Conservation (phyloP, 2,113 vertebrate genomes). For the Cheilinus undulatus region DNA sequence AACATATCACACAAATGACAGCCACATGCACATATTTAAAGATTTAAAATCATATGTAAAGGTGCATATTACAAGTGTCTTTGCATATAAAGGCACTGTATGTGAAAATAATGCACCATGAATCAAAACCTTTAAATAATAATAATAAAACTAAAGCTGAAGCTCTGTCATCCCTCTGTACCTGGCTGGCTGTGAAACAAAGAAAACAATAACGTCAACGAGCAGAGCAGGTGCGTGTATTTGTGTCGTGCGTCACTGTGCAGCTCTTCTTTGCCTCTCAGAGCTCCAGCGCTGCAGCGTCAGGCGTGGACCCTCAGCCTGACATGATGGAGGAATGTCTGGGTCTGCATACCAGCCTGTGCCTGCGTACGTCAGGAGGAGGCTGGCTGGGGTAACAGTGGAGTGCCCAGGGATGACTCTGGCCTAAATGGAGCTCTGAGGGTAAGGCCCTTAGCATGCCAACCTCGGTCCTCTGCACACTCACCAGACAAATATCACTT, state of each 20-base stretch:
- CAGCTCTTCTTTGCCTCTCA: neutral
- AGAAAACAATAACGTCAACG: conserved; percentile 46
- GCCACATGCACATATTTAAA: neutral
- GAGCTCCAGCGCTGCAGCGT: conserved; percentile 9
- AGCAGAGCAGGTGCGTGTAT: conserved; percentile 47
- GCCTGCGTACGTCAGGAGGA: conserved; percentile 41
- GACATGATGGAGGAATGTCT: conserved; percentile 64
- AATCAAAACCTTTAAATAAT: too few species aligned
- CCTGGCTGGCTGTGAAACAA: neutral
- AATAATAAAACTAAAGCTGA: too few species aligned
- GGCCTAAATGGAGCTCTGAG: too few species aligned
- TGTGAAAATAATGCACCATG: too few species aligned
- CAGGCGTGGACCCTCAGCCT: conserved; percentile 17
- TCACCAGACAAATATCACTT: too few species aligned
- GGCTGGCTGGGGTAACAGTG: neutral
- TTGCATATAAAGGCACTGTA: too few species aligned
- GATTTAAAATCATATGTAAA: neutral
- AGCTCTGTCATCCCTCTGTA: neutral
- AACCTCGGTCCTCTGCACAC: too few species aligned
- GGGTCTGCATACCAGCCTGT: conserved; percentile 44
- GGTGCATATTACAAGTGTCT: too few species aligned
- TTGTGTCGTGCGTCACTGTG: conserved; percentile 36
- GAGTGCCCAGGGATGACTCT: too few species aligned
- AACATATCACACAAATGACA: neutral
- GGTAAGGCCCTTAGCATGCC: too few species aligned